Evolutionary conservation across 2,113 vertebrate genomes (phyloP).

Genomic region (Brachypteracias leptosomus): DNA sequence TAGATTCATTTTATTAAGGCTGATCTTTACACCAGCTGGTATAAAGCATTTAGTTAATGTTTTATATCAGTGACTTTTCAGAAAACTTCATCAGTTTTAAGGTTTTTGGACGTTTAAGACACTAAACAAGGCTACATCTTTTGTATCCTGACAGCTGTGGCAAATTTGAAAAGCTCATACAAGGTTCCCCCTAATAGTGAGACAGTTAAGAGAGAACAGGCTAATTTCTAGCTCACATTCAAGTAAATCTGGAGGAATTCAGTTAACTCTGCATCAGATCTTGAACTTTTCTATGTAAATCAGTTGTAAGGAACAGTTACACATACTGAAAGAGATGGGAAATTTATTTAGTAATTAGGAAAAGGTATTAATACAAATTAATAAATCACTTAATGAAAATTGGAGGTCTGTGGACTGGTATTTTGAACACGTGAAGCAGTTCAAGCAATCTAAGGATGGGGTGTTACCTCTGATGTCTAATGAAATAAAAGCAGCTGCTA

Average conservation of each 20-base stretch:
- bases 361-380: background rate
- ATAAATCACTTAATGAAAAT: background rate
- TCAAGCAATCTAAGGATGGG: background rate
- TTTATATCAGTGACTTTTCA: background rate
- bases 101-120: background rate
- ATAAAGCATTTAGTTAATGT: background rate
- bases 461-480: background rate
- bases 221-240: background rate
- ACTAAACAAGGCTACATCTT: background rate
- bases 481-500: background rate
- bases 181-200: background rate
- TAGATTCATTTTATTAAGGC: background rate
- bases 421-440: background rate
- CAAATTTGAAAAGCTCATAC: background rate
- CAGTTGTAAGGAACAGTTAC: background rate
- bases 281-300: background rate
- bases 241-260: background rate
- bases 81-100: background rate
- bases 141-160: background rate
- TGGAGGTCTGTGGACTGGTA: background rate
- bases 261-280: background rate
- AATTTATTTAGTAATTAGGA: background rate
- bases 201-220: background rate
- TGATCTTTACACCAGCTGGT: background rate
- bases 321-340: background rate